Evolutionary conservation across 2,888 invertebrate species (phyloP).

Genomic region (Steinernema carpocapsae): DNA sequence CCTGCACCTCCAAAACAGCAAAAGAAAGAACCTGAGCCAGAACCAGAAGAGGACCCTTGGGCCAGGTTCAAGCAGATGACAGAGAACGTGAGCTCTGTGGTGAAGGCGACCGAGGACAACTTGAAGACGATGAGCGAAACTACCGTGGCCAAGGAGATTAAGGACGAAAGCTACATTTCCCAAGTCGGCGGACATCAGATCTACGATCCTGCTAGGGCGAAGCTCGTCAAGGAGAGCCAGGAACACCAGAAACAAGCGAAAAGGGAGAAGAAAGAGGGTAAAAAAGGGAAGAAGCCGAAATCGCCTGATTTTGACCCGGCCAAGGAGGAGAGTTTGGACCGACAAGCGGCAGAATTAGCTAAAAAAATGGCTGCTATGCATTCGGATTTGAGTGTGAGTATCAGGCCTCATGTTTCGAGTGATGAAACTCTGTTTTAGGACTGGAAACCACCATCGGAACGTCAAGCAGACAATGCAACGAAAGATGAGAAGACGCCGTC

Average conservation of each 20-base stretch:
- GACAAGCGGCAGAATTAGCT: slow-evolving; percentile 63
- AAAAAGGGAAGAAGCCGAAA: slow-evolving; percentile 41
- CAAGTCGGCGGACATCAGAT: slow-evolving; percentile 24
- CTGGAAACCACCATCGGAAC: slow-evolving; percentile 53
- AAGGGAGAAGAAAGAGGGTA: slow-evolving; percentile 63
- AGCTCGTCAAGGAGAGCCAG: slow-evolving; percentile 54
- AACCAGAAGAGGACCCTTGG: slow-evolving; percentile 67
- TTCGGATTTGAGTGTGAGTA: slow-evolving; percentile 47
- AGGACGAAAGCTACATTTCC: slow-evolving; percentile 64
- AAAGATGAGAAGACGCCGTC: slow-evolving; percentile 20
- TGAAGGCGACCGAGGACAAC: slow-evolving; percentile 59
- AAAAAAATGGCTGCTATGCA: slow-evolving; percentile 58
- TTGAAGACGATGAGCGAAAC: slow-evolving; percentile 59
- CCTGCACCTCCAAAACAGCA: slow-evolving; percentile 37
- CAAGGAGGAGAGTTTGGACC: slow-evolving; percentile 64
- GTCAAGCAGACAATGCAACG: slow-evolving; percentile 2
- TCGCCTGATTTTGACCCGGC: slow-evolving; percentile 57
- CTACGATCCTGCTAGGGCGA: slow-evolving; percentile 17
- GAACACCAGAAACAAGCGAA: slow-evolving; percentile 63
- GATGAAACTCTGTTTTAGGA: slow-evolving; percentile 41
- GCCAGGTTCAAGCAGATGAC: slow-evolving; percentile 66
- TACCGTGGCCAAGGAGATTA: slow-evolving; percentile 62
- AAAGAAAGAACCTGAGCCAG: slow-evolving; percentile 44
- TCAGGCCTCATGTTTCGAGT: not conserved
- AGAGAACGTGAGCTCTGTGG: slow-evolving; percentile 55